Evolutionary conservation across 2,113 vertebrate species (phyloP).

Genomic region (Perca flavescens): DNA sequence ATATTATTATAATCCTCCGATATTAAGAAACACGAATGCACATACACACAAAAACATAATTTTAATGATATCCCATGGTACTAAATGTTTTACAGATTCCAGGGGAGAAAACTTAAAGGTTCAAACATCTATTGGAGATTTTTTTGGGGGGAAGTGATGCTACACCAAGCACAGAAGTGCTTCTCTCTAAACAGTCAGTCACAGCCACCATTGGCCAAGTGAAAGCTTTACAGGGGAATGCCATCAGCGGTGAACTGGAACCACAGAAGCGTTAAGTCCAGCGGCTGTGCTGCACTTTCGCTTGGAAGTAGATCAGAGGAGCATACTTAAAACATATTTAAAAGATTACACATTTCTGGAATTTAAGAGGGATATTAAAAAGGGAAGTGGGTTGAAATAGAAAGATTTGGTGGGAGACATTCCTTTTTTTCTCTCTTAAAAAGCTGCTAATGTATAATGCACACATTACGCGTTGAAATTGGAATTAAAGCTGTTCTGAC

Average conservation of each 20-base stretch:
- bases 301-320: conserved; percentile 20
- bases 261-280: conserved; percentile 25
- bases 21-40: not conserved
- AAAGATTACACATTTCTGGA: not conserved
- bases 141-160: not conserved
- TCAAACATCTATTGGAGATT: not conserved
- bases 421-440: not conserved
- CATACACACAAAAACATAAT: not conserved
- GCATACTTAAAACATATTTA: not conserved
- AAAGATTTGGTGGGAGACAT: not conserved
- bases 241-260: conserved; percentile 34
- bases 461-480: not conserved
- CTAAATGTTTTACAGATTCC: not conserved
- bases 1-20: not conserved
- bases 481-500: conserved; percentile 18
- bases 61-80: not conserved
- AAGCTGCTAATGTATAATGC: not conserved
- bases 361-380: conserved; percentile 1
- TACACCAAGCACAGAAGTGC: not conserved
- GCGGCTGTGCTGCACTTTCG: conserved; percentile 1
- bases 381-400: not conserved
- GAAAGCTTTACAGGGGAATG: conserved; percentile 30
- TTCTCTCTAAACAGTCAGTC: conserved; percentile 3
- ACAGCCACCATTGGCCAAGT: conserved; percentile 1
- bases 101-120: not conserved